Evolutionary conservation across 2,888 invertebrate genomes (phyloP).

Genomic region (Philopedon plagiatum): DNA sequence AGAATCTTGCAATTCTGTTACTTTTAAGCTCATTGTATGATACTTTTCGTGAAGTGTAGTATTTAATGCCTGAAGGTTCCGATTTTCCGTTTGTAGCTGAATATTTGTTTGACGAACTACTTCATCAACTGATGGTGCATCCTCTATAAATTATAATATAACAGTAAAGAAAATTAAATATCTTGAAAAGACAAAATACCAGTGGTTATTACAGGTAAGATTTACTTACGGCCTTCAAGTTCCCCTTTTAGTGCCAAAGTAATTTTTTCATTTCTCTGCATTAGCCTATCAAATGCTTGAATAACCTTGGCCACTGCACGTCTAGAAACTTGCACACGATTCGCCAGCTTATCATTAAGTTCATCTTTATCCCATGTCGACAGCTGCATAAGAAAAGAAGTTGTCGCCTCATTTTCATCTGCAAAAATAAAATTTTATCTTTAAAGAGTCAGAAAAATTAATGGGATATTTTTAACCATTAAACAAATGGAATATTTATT

Average conservation of each 20-base stretch:
- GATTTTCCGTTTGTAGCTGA: slow-evolving; percentile 91
- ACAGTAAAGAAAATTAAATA: no score
- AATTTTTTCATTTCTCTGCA: slow-evolving; percentile 96
- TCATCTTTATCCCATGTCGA: slow-evolving; percentile 99
- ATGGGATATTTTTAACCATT: no score
- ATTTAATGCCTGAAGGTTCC: slow-evolving; percentile 90
- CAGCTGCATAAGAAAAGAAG: slow-evolving; percentile 94
- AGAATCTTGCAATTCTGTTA: slow-evolving; percentile 89
- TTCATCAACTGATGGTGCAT: slow-evolving; percentile 83
- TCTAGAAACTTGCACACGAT: slow-evolving; percentile 96
- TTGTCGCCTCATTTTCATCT: slow-evolving; percentile 97
- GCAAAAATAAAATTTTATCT: slow-evolving; percentile 56
- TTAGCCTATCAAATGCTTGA: slow-evolving; percentile 95
- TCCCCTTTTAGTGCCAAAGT: slow-evolving; percentile 90
- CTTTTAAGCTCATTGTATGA: slow-evolving; percentile 91
- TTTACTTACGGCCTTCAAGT: slow-evolving; percentile 76
- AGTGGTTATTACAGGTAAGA: no score
- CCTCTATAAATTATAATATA: no score
- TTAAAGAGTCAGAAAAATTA: slow-evolving; percentile 50
- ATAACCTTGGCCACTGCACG: slow-evolving; percentile 97
- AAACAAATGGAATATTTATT: no score
- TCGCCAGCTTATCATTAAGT: slow-evolving; percentile 94
- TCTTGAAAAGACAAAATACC: no score
- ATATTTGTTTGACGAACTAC: slow-evolving; percentile 88
- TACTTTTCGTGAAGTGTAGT: slow-evolving; percentile 94